These are phyloP conservation scores for Leptoteleia sp. DNA, from an alignment of 1,140 invertebrate species.

Conservation along the genomic window DNA sequence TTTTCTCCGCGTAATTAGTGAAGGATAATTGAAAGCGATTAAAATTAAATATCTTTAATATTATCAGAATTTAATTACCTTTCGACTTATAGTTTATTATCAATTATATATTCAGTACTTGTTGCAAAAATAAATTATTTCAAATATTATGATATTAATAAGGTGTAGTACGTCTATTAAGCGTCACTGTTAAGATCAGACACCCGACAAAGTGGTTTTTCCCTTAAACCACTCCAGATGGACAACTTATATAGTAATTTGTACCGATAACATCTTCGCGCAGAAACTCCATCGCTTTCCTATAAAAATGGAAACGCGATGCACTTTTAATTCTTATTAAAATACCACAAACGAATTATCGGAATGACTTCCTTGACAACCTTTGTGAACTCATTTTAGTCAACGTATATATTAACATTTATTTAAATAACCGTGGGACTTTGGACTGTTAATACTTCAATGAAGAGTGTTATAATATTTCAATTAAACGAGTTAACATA, in stretches of 20 bases:
- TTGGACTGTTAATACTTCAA: too few species aligned
- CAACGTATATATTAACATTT: slow-evolving; percentile 32
- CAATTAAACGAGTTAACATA: too few species aligned
- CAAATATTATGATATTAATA: too few species aligned
- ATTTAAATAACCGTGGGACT: too few species aligned
- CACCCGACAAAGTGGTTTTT: slow-evolving; percentile 33
- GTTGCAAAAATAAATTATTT: too few species aligned
- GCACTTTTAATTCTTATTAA: slow-evolving; percentile 45
- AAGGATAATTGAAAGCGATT: too few species aligned
- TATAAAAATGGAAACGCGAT: slow-evolving; percentile 45
- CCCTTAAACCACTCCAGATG: slow-evolving; percentile 23
- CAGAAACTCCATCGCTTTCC: slow-evolving; percentile 33
- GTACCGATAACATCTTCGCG: slow-evolving; percentile 47
- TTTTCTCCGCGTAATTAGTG: too few species aligned
- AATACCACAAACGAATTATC: slow-evolving; percentile 39
- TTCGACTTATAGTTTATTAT: too few species aligned
- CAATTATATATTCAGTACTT: too few species aligned
- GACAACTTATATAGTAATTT: slow-evolving; percentile 46
- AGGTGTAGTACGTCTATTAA: slow-evolving; percentile 4
- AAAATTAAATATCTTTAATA: too few species aligned
- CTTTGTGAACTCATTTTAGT: slow-evolving; percentile 10
- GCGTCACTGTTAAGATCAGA: slow-evolving; percentile 29
- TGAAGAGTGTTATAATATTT: too few species aligned
- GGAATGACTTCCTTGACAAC: not conserved
- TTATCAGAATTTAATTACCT: too few species aligned